These are phyloP conservation scores for Atractosteus spatula DNA, from an alignment of 2,113 vertebrate genomes.

Conservation along the genomic window DNA sequence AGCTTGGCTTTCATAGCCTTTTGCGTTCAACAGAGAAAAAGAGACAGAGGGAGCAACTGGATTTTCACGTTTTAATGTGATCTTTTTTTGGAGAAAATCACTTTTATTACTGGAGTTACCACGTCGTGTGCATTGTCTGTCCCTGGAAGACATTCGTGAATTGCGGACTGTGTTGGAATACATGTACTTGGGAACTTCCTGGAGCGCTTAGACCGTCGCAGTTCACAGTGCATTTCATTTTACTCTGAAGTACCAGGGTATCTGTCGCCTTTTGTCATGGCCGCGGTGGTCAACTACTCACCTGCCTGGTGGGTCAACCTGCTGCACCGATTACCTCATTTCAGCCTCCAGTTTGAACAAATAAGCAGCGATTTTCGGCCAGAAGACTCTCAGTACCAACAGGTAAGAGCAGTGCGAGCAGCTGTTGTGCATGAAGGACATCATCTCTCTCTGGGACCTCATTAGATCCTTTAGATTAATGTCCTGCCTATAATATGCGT, in stretches of 20 bases:
- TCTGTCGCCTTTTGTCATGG: constrained; percentile 56
- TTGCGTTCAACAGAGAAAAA: too few relatives aligned
- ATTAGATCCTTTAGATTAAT: too few relatives aligned
- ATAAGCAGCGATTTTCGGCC: constrained; percentile 85
- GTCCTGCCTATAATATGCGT: too few relatives aligned
- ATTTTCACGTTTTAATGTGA: neutral
- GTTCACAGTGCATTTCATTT: neutral
- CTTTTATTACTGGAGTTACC: neutral
- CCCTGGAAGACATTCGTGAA: neutral
- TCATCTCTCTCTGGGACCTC: too few relatives aligned
- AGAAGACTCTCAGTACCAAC: constrained; percentile 85
- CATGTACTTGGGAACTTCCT: constrained; percentile 9
- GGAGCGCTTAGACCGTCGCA: neutral
- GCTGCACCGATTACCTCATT: constrained; percentile 87
- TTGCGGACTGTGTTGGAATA: neutral
- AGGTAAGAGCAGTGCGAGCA: constrained; percentile 63
- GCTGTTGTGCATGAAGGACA: too few relatives aligned
- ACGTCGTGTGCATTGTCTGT: neutral
- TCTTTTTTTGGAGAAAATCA: neutral
- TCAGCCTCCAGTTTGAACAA: constrained; percentile 82
- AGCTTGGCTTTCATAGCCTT: too few relatives aligned
- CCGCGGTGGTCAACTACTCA: constrained; percentile 85
- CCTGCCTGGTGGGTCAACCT: constrained; percentile 94
- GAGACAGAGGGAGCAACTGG: too few relatives aligned
- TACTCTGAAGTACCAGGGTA: constrained; percentile 15